Evolutionary conservation across 2,113 vertebrate genomes (phyloP).

Genomic region (Hymenochirus boettgeri): DNA sequence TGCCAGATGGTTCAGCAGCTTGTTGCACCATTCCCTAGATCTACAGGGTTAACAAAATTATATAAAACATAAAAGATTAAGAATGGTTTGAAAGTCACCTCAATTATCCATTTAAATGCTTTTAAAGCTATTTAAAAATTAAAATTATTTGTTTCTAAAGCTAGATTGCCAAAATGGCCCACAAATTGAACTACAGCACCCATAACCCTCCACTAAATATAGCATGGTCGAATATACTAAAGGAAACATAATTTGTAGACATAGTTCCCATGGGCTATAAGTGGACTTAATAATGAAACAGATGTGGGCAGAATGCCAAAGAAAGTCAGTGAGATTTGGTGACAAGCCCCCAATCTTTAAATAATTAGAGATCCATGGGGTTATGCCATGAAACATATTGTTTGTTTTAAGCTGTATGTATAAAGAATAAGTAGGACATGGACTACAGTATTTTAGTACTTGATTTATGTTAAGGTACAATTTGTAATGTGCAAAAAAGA

Average conservation of each 20-base stretch:
- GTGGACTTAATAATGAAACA: slow-evolving; percentile 15
- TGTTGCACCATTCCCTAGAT: neutral
- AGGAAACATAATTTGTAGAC: slow-evolving; percentile 2
- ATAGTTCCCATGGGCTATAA: slow-evolving; percentile 25
- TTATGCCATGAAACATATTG: slow-evolving; percentile 9
- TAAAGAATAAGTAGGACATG: slow-evolving; percentile 4
- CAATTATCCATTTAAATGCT: no score
- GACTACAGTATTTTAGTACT: slow-evolving; percentile 4
- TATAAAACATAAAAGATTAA: no score
- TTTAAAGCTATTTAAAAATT: no score
- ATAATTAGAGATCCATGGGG: slow-evolving; percentile 30
- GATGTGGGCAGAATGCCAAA: slow-evolving; percentile 28
- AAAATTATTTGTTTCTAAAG: no score
- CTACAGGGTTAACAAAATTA: neutral
- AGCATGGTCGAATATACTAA: neutral
- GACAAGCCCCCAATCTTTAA: slow-evolving; percentile 31
- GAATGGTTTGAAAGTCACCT: no score
- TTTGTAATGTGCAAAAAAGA: neutral
- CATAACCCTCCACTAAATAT: neutral
- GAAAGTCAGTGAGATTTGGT: slow-evolving; percentile 8
- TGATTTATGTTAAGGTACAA: slow-evolving; percentile 2
- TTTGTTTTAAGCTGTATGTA: slow-evolving; percentile 14
- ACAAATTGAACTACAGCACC: neutral
- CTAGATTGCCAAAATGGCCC: no score
- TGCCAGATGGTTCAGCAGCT: slow-evolving; percentile 16